A percentile compares a stretch with the other conserved stretches of the same genome.
These are phyloP conservation scores for Acrocephalus scirpaceus DNA, from an alignment of 2,797 vertebrate genomes.

Conservation along the genomic window DNA sequence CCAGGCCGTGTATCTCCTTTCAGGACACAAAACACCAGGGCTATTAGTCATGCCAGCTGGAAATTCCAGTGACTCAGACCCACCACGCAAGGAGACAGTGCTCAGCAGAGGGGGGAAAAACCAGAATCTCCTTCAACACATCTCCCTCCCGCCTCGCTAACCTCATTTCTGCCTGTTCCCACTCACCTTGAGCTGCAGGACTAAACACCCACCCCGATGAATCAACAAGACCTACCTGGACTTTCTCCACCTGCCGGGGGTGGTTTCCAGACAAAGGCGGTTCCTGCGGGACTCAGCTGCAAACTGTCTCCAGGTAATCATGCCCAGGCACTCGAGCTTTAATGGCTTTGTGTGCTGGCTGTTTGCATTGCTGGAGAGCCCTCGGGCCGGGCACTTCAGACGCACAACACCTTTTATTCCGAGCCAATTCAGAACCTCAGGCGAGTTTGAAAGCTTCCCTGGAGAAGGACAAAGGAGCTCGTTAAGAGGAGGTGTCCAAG, in stretches of 20 bases:
- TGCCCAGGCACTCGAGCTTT: neutral
- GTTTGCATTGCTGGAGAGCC: neutral
- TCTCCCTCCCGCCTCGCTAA: neutral
- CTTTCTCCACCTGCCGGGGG: neutral
- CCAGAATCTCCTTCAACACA: neutral
- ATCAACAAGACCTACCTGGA: neutral
- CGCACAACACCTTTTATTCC: neutral
- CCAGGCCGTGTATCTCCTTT: neutral
- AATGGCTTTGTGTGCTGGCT: neutral
- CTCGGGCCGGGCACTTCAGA: neutral
- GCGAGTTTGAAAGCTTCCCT: neutral
- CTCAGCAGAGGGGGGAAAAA: neutral
- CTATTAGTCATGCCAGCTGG: neutral
- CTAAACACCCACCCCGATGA: neutral
- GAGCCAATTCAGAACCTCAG: neutral
- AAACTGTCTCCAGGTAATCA: neutral
- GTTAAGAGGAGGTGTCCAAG: neutral
- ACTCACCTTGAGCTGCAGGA: neutral
- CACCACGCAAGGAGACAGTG: rapidly evolving
- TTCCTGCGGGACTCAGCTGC: neutral
- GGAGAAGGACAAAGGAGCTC: neutral
- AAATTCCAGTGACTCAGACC: neutral
- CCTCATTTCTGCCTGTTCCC: neutral
- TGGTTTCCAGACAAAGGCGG: neutral
- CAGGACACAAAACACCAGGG: neutral